Base-by-base conservation (phyloP, 2,888 invertebrate genomes). In the Acanthopleura granulata region DNA sequence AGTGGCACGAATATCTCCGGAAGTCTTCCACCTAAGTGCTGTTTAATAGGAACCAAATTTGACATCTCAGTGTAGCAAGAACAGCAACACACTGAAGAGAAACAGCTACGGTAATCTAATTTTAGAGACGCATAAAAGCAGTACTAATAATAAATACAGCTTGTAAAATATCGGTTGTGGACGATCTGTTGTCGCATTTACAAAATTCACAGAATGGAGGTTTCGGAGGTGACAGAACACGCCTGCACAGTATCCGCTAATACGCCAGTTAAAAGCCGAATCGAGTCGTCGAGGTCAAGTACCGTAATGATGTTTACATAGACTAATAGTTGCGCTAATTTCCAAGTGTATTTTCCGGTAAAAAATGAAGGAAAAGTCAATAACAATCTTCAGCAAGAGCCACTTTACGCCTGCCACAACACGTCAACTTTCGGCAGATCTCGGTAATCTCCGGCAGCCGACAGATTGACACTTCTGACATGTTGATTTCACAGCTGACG, bases 401-500 rank as follows among this genome's bases (percentile, higher is more conserved):
- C 27, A 27, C 25, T 27, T 14, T 6, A 27, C 22, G 66, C 66
- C 66, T 66, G 22, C 16, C 29, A 66, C 29, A 66, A 27, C 22
- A 27, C 18, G 25, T 66, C 66, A 66, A 27, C 29, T 66, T 27
- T 27, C 66, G 66, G 22, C 22, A 27, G 22, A 66, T 22, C 29
- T 66, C 66, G 66, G 66, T 27, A 27, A 16, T 27, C 29, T 66
- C 66, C 66, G 66, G 16, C 25, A 6, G 66, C 22, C 66, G 25
- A 27, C 66, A 16, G 66, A 66, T 27, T 66, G 66, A 66, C 66
- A 66, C 66, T 66, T 66, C 66, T 66, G 66, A 27, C 66, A 66
- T 66, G 66, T 66, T 66, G 66, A 66, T 66, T 66, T 66, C 66
- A 66, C 66, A 66, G 66, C 66, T 66, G 66, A 66, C 66, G 66